Base-by-base conservation (phyloP, 2,888 invertebrate genomes). In the Ctena decussata region DNA sequence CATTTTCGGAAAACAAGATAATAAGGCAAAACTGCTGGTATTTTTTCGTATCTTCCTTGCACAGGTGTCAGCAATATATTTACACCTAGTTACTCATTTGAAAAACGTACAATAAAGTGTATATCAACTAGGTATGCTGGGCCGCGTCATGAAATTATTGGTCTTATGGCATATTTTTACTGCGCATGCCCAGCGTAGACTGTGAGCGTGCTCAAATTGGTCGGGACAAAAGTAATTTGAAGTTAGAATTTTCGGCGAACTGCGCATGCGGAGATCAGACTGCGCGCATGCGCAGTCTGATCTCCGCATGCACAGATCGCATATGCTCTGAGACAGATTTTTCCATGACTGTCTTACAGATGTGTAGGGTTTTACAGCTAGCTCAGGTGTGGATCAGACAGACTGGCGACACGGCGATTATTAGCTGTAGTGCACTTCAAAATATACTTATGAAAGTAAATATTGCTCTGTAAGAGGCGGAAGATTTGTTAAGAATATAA, bases 321-420 rank as follows among this genome's bases (percentile, higher is more conserved):
- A n/a, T n/a, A n/a, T n/a, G n/a, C n/a, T n/a, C n/a, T n/a, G n/a
- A n/a, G n/a, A n/a, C 18, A 12, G 8, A 18, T 44, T 18, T 18
- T 8, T 44, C 8, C 18, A 12, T 44, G 8, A 44, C 11, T 8
- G 44, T 44, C 18, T 8, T 44, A 57, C 57, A 57, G 57, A 57
- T 57, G 57, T 57, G 57, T 57, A 30, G 30, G 27, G 30, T 30
- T 83, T 77, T 74, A 78, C 57, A 57, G 57, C 30, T 30, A 12
- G 57, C 27, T 71, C 90, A 90, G 89, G 90, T 90, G 90, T 84
- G 81, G 76, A 39, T 46, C 87, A 84, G 89, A 87, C 90, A 80
- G 80, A n/a, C 30, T 84, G 89, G 86, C 89, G 86, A 86, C 86
- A 86, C 15, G n/a, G 21, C 70, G 83, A 83, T 86, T 86, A 86